Evolutionary conservation across 2,888 invertebrate species (phyloP).

Genomic region (Lasiommata megera): DNA sequence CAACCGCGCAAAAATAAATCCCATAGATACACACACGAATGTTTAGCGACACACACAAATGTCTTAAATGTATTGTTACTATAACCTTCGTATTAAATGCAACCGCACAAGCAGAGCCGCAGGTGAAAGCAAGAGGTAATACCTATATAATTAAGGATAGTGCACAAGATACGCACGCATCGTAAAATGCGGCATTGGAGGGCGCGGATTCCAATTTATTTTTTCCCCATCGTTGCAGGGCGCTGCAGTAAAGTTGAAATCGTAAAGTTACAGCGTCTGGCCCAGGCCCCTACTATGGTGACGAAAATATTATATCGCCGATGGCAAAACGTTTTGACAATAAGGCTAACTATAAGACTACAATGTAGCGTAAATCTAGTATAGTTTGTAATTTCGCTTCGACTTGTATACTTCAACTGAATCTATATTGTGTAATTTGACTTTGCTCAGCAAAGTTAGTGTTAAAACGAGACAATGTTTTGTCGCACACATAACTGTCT

Average conservation of each 20-base stretch:
- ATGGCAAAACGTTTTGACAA: too few relatives aligned
- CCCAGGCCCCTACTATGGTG: slow-evolving; percentile 56
- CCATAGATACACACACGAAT: neutral
- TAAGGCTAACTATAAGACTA: too few relatives aligned
- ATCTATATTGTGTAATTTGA: too few relatives aligned
- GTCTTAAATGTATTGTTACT: too few relatives aligned
- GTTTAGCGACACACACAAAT: too few relatives aligned
- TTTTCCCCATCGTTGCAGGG: slow-evolving; percentile 74
- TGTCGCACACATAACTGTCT: too few relatives aligned
- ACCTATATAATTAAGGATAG: slow-evolving; percentile 38
- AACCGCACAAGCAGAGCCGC: slow-evolving; percentile 1
- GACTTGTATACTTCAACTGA: too few relatives aligned
- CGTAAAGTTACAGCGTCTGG: slow-evolving; percentile 75
- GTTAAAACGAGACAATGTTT: too few relatives aligned
- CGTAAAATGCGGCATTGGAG: slow-evolving; percentile 60
- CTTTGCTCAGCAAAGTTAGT: too few relatives aligned
- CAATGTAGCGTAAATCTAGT: too few relatives aligned
- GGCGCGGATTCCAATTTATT: slow-evolving; percentile 77
- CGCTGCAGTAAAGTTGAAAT: slow-evolving; percentile 70
- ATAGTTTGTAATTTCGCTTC: too few relatives aligned
- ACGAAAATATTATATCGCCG: neutral
- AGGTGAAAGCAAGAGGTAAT: slow-evolving; percentile 10
- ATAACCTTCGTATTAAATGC: neutral
- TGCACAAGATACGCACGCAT: slow-evolving; percentile 39
- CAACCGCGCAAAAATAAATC: neutral